Percentiles rank a stretch among this genome's conserved stretches.
These are phyloP conservation scores for Drosophila maculinotata DNA, from an alignment of 2,888 invertebrate species.

Conservation along the genomic window DNA sequence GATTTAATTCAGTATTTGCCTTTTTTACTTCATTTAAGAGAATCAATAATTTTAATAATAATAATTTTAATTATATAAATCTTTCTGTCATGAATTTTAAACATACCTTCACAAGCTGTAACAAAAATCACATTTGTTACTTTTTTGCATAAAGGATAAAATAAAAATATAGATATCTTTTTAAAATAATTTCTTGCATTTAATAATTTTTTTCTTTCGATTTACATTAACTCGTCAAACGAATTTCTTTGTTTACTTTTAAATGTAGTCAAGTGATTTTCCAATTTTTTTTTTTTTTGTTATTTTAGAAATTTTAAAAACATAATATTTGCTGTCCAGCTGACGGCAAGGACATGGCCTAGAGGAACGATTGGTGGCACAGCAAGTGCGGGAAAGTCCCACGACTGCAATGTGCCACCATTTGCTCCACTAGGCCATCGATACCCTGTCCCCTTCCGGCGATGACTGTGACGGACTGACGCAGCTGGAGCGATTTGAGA, in stretches of 20 bases:
- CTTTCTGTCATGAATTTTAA: too few species aligned
- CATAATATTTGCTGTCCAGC: not conserved
- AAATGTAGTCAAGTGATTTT: not conserved
- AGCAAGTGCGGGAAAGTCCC: constrained; percentile 11
- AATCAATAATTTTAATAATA: too few species aligned
- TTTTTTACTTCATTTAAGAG: too few species aligned
- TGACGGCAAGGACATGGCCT: not conserved
- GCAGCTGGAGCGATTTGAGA: constrained; percentile 41
- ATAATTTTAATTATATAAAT: too few species aligned
- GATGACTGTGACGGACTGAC: not conserved
- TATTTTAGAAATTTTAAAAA: constrained; percentile 15
- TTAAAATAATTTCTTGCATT: constrained; percentile 4
- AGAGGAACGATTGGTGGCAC: constrained; percentile 1
- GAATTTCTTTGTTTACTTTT: constrained; percentile 1
- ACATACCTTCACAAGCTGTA: too few species aligned
- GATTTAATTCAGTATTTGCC: too few species aligned
- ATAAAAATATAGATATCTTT: too few species aligned
- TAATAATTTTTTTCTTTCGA: constrained; percentile 8
- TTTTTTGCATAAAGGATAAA: too few species aligned
- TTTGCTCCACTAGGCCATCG: constrained; percentile 7
- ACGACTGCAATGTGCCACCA: not conserved
- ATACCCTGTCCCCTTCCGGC: not conserved
- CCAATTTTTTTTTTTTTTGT: not conserved
- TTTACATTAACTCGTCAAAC: constrained; percentile 6
- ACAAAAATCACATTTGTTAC: too few species aligned